A percentile compares a stretch with the other conserved stretches of the same genome.
Conservation (phyloP, 1,140 invertebrate species). For the Trachymyrmex septentrionalis region DNA sequence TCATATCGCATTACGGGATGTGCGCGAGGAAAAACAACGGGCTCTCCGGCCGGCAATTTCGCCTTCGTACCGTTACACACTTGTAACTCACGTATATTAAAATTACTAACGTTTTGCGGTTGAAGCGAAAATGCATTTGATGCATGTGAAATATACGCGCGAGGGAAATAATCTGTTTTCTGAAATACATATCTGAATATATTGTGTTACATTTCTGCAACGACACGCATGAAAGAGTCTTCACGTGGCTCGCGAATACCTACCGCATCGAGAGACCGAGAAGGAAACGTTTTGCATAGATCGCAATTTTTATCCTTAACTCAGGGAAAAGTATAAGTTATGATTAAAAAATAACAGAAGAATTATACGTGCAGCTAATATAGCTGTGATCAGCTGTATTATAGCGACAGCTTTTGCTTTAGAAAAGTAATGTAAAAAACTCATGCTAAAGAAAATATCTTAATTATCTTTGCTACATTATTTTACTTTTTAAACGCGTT, state of each 20-base stretch:
- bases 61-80: constrained; percentile 44
- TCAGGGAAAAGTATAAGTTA: not conserved
- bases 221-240: constrained; percentile 46
- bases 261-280: not conserved
- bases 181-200: constrained; percentile 51
- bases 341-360: constrained; percentile 1
- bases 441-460: not conserved
- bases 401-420: not conserved
- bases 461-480: not conserved
- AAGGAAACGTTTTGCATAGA: constrained; percentile 15
- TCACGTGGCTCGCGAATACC: not conserved
- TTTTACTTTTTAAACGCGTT: not conserved
- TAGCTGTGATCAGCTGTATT: not conserved
- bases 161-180: constrained; percentile 48
- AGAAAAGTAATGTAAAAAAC: constrained; percentile 2
- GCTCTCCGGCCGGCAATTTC: constrained; percentile 44
- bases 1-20: constrained; percentile 56
- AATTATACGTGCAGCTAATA: not conserved
- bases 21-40: constrained; percentile 60
- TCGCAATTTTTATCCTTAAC: constrained; percentile 32
- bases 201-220: constrained; percentile 30
- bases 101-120: constrained; percentile 59
- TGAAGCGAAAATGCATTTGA: constrained; percentile 61
- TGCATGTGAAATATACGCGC: constrained; percentile 50
- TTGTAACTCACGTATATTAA: constrained; percentile 59